Base-by-base conservation (phyloP, 1,140 invertebrate genomes). In the Teleogryllus occipitalis region DNA sequence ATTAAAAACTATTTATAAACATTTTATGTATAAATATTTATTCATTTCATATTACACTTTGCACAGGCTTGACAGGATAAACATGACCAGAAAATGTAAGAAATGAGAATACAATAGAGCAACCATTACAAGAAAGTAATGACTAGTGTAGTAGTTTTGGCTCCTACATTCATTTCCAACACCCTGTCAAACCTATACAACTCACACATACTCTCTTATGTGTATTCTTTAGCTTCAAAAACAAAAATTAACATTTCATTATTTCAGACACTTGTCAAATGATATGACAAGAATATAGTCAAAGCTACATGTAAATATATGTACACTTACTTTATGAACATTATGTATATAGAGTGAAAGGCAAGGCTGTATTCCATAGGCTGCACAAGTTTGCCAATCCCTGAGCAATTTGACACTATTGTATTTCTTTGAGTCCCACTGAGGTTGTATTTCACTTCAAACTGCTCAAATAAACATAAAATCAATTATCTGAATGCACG, bases 151-250 rank as follows among this genome's bases (percentile, higher is more conserved):
- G 54, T 14, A 65, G 54, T 10, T 65, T 18, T 7, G 54, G 54
- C 54, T 65, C 54, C 18, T 18, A 18, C 18, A 18, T 65, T 65
- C 27, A 39, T 39, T 39, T 39, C 27, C 27, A 39, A 39, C 27
- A 18, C 54, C 54, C 54, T 65, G 54, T 65, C 54, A 65, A 65
- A 65, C 54, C 54, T 65, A 65, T 65, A 65, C 54, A 65, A 65
- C 18, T 1, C 2, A 3, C 54, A 65, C 54, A 65, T 7, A 18
- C 27, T 3, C 54, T 14, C 54, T 65, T 18, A 65, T 65, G 10
- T 39, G 10, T 65, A 65, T 65, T 65, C 18, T 3, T 14, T 65
- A 14, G 54, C 10, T 65, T 14, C 10, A 65, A 65, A 65, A 65
- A 39, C 27, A 39, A 39, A 39, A 39, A 39, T 39, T 39, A 39